phyloP scores from a whole-genome alignment of 2,888 invertebrate species.

The Lobophora halterata region DNA sequence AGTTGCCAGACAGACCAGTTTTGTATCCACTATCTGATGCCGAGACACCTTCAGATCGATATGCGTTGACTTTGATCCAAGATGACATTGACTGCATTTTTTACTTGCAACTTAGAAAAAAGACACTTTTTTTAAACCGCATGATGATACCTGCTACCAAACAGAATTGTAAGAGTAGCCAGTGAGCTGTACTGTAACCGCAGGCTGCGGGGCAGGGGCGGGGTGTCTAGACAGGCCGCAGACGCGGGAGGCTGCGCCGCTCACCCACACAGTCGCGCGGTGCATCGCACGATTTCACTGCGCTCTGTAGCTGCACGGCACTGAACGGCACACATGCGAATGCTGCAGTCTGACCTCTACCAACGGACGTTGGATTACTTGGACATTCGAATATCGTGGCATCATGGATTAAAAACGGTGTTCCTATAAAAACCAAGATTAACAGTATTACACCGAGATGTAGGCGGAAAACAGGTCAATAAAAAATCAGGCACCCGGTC shows the following conservation, averaged over 20 bases:
- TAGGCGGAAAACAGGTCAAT: no score
- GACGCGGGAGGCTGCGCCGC: slow-evolving; percentile 77
- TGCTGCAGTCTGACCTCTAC: slow-evolving; percentile 55
- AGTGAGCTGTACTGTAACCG: no score
- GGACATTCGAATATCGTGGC: slow-evolving; percentile 7
- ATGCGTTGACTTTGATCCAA: no score
- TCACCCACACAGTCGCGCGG: slow-evolving; percentile 53
- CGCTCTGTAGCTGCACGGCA: slow-evolving; percentile 30
- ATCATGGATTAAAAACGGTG: no score
- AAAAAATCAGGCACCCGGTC: no score
- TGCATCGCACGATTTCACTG: slow-evolving; percentile 59
- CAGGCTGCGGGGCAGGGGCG: slow-evolving; percentile 40
- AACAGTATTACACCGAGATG: no score
- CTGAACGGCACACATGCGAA: slow-evolving; percentile 30
- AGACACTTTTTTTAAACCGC: slow-evolving; percentile 12
- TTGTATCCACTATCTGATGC: no score
- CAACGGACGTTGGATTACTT: slow-evolving; percentile 49
- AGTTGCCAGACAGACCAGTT: no score
- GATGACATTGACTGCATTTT: no score
- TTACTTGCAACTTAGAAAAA: no score
- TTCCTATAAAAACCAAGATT: no score
- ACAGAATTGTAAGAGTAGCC: slow-evolving; percentile 40
- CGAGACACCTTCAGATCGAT: no score
- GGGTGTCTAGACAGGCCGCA: slow-evolving; percentile 78
- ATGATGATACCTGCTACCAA: slow-evolving; percentile 39